Evolutionary conservation across 1,140 invertebrate species (phyloP), one percentile per base, ranked within the genome.

Genomic region (Drosophila leontia): DNA sequence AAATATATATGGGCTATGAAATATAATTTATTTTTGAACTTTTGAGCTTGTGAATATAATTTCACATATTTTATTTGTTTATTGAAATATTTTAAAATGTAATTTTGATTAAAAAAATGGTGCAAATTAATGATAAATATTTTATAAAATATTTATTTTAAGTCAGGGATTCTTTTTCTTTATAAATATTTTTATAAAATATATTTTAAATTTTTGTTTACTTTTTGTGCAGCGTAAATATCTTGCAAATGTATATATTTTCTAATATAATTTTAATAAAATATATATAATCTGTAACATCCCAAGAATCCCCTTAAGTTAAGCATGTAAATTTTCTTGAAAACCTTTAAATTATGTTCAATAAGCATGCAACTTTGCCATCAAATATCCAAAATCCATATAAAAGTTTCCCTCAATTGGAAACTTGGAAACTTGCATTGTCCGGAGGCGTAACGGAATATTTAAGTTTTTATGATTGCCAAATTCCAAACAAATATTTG

Each of bases 401-500:
- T 7, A 15, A 23, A 55, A 55, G 2, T 56, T 39, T 56, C 53
- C 34, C 15, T 55, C 34, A 55, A 35, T 23, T 17, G 32, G 11
- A 13, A 51, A 32, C 17, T 23, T 8, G 47, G 13, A 2, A 55
- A 56, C 15, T 19, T 45, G 37, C 32, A 53, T 64, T 29, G 45
- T 64, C 35, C 45, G 29, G n/a, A 37, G 45, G 23, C 51, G 51
- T 23, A n/a, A n/a, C 51, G 32, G 4, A 69, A 69, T 51, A 50
- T 64, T 65, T 42, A 12, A 23, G n/a, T 42, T 53, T 69, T 69
- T 51, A 69, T 65, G 60, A 51, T 51, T 69, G 45, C 62, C 67
- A 55, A 70, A 70, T 53, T 67, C 39, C 63, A 32, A 42, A 29
- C 59, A 67, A 67, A 53, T 34, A 70, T 70, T 67, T 56, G 35